Base-by-base conservation (phyloP, 1,140 invertebrate genomes). In the Drosophila varians region DNA sequence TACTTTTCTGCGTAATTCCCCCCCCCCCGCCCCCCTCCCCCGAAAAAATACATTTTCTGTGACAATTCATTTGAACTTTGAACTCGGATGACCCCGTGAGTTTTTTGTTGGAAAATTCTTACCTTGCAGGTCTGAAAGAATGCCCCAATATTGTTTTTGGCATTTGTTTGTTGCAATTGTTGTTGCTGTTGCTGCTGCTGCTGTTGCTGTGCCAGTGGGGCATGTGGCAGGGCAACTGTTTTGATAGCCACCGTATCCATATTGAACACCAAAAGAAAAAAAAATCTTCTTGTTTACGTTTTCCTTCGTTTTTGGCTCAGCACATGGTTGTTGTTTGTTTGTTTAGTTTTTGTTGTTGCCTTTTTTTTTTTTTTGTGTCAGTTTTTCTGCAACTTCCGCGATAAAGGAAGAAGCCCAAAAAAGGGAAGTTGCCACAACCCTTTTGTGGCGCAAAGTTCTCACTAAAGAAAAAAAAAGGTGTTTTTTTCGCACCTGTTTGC, bases 91-190 rank as follows among this genome's bases (percentile, higher is more conserved):
- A 31, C 28, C 28, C 9, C 11, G 9, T 3, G 28, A 31, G 3
- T 31, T 11, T 26, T 26, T 28, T 28, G 26, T 7, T 28, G 26
- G 2, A 31, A 31, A 31, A 9, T 31, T 45, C 76, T 87, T 90
- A 91, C 90, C 90, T 91, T 91, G 90, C 90, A 91, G 57, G 90
- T 91, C 71, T 91, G 90, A 58, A 91, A 91, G 49, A 91, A 91
- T 26, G 90, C 90, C 54, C 90, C 90, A 80, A 91, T 74, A 58
- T 70, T 90, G 60, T 78, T 76, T 56, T 82, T 90, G 49, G 82
- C 64, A 89, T 53, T 61, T 62, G 49, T 45, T 82, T 84, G 79
- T 25, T 53, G 61, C 46, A 12, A 36, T 45, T 23, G 68, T 43
- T 34, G 14, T 66, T 68, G 73, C 11, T 62, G 58, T 11, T 65